Percentiles rank a stretch among this genome's conserved stretches.
Conservation (phyloP, 1,140 invertebrate genomes). For the Achatina immaculata region DNA sequence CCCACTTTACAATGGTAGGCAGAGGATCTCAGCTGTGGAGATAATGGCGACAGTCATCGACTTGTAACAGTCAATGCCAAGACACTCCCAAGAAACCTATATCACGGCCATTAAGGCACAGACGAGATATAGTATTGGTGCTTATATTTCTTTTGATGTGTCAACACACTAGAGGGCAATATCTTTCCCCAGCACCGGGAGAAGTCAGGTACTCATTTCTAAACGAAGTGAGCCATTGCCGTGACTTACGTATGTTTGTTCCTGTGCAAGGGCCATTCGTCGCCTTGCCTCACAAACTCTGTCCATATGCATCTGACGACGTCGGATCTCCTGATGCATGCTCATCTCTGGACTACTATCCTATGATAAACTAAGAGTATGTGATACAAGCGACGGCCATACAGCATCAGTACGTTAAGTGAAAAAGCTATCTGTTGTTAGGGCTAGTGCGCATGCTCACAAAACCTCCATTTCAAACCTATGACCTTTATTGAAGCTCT, state of each 20-base stretch:
- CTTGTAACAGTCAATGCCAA: too few relatives aligned
- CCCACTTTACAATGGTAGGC: too few relatives aligned
- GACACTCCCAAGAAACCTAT: too few relatives aligned
- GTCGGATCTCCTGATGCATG: conserved; percentile 24
- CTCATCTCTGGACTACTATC: not conserved
- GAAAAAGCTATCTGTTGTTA: not conserved
- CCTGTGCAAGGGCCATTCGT: conserved; percentile 40
- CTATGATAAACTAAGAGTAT: not conserved
- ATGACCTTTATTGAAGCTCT: not conserved
- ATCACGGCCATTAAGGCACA: too few relatives aligned
- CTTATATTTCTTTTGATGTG: too few relatives aligned
- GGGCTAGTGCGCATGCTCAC: not conserved
- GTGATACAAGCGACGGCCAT: not conserved
- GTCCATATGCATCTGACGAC: conserved; percentile 30
- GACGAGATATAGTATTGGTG: too few relatives aligned
- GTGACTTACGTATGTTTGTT: conserved; percentile 11
- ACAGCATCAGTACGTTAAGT: not conserved
- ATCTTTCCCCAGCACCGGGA: too few relatives aligned
- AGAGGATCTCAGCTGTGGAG: too few relatives aligned
- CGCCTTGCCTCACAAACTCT: conserved; percentile 32
- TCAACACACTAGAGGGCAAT: too few relatives aligned
- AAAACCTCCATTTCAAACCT: not conserved
- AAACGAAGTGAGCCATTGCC: too few relatives aligned
- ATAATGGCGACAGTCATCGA: too few relatives aligned
- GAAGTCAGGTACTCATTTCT: too few relatives aligned